Conservation (phyloP, 2,888 invertebrate genomes). For the Oscheius onirici region DNA sequence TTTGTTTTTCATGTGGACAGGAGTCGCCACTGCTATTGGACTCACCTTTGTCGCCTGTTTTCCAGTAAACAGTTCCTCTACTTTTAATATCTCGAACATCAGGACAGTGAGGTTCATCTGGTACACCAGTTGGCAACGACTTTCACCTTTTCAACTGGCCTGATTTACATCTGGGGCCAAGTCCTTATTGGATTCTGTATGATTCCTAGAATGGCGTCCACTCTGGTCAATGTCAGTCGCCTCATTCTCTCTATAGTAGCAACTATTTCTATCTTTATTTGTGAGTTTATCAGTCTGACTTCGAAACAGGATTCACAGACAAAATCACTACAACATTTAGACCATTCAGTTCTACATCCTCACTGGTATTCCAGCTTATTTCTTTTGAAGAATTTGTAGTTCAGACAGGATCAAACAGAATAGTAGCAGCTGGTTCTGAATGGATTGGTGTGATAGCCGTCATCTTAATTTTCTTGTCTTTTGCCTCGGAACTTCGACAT, state of each 20-base stretch:
- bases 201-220: constrained; percentile 28
- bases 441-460: constrained; percentile 29
- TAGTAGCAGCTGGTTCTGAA: constrained; percentile 13
- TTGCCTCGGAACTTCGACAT: constrained; percentile 43
- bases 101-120: constrained; percentile 22
- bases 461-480: constrained; percentile 44
- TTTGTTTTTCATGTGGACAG: constrained; percentile 15
- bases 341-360: neutral
- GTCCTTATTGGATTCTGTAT: constrained; percentile 28
- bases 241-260: constrained; percentile 20
- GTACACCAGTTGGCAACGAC: constrained; percentile 17
- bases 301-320: neutral
- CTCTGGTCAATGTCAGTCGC: neutral
- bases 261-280: constrained; percentile 13
- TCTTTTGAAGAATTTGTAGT: too few relatives aligned
- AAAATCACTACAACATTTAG: constrained; percentile 4
- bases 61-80: constrained; percentile 7
- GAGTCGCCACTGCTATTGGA: constrained; percentile 7
- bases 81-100: neutral
- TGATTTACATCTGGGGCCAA: constrained; percentile 32
- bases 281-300: neutral
- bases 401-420: neutral
- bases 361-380: neutral
- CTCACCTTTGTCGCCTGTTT: constrained; percentile 34
- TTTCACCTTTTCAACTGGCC: constrained; percentile 9